Conservation (phyloP, 2,797 vertebrate genomes). For the Erithacus rubecula region DNA sequence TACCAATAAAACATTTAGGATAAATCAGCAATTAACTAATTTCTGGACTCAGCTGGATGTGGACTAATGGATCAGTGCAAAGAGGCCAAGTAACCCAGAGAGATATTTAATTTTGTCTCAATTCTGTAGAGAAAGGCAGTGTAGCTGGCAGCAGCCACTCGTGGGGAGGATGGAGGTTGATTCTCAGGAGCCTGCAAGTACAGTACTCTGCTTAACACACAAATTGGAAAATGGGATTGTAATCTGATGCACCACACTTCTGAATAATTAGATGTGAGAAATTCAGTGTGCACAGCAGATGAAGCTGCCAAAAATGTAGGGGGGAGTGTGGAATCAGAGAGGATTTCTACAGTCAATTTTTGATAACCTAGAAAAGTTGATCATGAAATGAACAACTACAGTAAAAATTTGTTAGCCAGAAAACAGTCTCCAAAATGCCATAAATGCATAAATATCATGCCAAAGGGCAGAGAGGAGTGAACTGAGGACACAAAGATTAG, state of each 20-base stretch:
- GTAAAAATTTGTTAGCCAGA: neutral
- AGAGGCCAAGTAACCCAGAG: slow-evolving; percentile 1
- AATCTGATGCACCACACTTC: slow-evolving; percentile 6
- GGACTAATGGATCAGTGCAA: neutral
- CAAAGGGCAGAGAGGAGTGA: neutral
- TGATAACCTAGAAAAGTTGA: neutral
- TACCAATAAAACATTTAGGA: neutral
- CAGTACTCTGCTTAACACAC: neutral
- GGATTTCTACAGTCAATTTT: neutral
- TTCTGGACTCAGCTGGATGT: neutral
- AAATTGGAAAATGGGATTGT: slow-evolving; percentile 36
- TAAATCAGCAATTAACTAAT: neutral
- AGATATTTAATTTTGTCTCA: slow-evolving; percentile 9
- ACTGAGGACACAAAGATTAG: neutral
- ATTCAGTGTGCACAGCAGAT: slow-evolving; percentile 2
- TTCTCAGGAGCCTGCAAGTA: neutral
- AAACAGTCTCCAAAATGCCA: neutral
- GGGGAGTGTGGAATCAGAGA: neutral
- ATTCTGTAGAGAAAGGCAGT: neutral
- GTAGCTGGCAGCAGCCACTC: neutral
- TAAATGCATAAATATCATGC: neutral
- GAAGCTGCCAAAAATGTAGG: neutral
- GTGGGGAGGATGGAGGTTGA: neutral
- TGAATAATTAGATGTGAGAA: slow-evolving; percentile 33
- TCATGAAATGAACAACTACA: neutral